phyloP scores from a whole-genome alignment of 2,888 invertebrate species.

The Tupiocoris notatus region DNA sequence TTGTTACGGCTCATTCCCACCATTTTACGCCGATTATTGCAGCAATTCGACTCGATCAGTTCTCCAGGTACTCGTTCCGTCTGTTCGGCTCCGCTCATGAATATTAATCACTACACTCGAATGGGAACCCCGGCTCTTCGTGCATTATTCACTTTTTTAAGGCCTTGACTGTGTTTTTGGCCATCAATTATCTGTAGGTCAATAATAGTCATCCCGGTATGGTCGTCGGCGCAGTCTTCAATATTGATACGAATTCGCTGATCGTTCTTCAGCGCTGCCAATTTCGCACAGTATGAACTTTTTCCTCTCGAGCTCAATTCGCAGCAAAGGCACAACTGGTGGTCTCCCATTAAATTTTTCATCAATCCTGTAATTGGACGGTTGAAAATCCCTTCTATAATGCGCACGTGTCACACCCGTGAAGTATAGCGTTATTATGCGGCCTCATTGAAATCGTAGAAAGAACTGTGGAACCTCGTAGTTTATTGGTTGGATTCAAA shows the following conservation, averaged over 20 bases:
- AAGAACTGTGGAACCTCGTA: not conserved
- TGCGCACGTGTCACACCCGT: not conserved
- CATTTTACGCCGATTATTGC: not conserved
- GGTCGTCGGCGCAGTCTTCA: not conserved
- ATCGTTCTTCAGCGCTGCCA: too few species aligned
- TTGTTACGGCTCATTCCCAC: too few species aligned
- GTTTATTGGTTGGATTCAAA: not conserved
- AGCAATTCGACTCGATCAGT: not conserved
- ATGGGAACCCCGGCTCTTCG: not conserved
- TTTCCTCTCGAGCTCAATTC: not conserved
- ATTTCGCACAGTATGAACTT: too few species aligned
- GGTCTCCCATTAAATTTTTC: not conserved
- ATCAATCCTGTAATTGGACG: not conserved
- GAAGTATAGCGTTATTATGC: not conserved
- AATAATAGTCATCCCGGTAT: not conserved
- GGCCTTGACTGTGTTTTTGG: not conserved
- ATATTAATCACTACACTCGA: not conserved
- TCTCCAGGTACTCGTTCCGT: not conserved
- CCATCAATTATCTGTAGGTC: not conserved
- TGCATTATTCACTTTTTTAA: not conserved
- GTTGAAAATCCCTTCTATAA: not conserved
- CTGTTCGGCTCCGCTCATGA: not conserved
- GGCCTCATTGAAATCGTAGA: not conserved
- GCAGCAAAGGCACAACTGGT: not conserved
- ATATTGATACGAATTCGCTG: too few species aligned